A percentile compares a stretch with the other conserved stretches of the same genome.
These are phyloP conservation scores for Coilia nasus DNA, from an alignment of 2,797 vertebrate species.

Conservation along the genomic window DNA sequence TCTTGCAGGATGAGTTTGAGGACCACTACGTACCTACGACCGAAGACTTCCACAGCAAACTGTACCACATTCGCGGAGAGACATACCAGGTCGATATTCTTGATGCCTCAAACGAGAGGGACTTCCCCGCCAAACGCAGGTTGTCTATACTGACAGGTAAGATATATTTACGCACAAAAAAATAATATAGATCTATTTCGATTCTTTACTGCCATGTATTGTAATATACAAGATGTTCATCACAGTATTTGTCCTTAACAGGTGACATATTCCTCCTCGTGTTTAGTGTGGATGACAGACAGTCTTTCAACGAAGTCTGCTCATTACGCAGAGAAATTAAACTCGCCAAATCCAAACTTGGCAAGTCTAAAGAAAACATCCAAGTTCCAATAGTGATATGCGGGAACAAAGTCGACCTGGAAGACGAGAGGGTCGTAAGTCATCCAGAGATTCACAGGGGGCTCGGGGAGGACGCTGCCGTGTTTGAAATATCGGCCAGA, in stretches of 20 bases:
- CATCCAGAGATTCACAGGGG: slow-evolving; percentile 49
- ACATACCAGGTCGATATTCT: slow-evolving; percentile 75
- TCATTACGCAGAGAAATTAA: slow-evolving; percentile 67
- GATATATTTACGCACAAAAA: slow-evolving; percentile 26
- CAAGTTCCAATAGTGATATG: slow-evolving; percentile 67
- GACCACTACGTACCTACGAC: slow-evolving; percentile 72
- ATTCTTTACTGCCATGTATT: not conserved
- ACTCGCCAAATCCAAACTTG: slow-evolving; percentile 68
- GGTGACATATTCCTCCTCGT: slow-evolving; percentile 78
- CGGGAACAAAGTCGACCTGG: slow-evolving; percentile 73
- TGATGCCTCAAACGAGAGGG: slow-evolving; percentile 72
- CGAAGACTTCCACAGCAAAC: slow-evolving; percentile 78
- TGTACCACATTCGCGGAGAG: slow-evolving; percentile 74
- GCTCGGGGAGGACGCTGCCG: slow-evolving; percentile 61
- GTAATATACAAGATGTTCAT: not conserved
- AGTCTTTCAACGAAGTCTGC: slow-evolving; percentile 68
- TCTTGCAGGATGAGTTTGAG: slow-evolving; percentile 70
- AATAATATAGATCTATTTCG: not conserved
- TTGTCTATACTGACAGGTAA: slow-evolving; percentile 78
- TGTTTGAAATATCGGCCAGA: slow-evolving; percentile 75
- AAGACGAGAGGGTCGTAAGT: slow-evolving; percentile 52
- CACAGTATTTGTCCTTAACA: slow-evolving; percentile 45
- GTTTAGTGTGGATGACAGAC: slow-evolving; percentile 72
- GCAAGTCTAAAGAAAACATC: slow-evolving; percentile 60
- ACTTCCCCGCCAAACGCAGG: slow-evolving; percentile 76